Conservation (phyloP, 2,888 invertebrate species). For the Cenopis cana region DNA sequence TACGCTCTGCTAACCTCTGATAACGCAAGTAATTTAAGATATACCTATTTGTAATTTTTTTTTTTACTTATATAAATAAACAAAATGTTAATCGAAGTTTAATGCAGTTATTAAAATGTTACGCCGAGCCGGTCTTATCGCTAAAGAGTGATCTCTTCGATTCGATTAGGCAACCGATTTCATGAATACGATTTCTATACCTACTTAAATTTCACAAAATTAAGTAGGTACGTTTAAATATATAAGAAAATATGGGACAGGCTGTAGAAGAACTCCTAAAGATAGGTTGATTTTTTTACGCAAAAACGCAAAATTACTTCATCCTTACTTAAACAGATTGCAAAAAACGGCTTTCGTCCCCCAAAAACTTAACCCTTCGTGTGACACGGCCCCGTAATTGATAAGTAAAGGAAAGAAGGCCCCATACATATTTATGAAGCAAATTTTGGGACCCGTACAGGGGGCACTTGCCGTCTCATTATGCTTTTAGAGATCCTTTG, state of each 20-base stretch:
- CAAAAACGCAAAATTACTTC: neutral
- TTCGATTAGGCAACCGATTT: too few species aligned
- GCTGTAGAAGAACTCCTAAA: neutral
- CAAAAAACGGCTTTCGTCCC: conserved; percentile 32
- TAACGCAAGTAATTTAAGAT: too few species aligned
- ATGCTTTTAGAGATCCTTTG: conserved; percentile 81
- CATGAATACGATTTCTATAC: too few species aligned
- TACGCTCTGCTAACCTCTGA: too few species aligned
- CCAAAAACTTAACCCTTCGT: conserved; percentile 56
- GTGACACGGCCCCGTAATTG: conserved; percentile 84
- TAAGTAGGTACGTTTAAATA: too few species aligned
- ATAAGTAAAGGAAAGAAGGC: conserved; percentile 85
- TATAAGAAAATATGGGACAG: too few species aligned
- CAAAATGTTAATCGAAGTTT: neutral
- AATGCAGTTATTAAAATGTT: too few species aligned
- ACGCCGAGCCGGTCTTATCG: too few species aligned
- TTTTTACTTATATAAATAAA: too few species aligned
- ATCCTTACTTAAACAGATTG: conserved; percentile 36
- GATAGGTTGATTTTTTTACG: neutral
- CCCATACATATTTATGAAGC: conserved; percentile 84
- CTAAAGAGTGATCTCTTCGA: too few species aligned
- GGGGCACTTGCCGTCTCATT: conserved; percentile 82
- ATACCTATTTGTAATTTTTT: too few species aligned
- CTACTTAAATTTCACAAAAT: too few species aligned
- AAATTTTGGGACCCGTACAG: conserved; percentile 83